phyloP scores from a whole-genome alignment of 2,888 invertebrate species.

The Choristoneura rosaceana region DNA sequence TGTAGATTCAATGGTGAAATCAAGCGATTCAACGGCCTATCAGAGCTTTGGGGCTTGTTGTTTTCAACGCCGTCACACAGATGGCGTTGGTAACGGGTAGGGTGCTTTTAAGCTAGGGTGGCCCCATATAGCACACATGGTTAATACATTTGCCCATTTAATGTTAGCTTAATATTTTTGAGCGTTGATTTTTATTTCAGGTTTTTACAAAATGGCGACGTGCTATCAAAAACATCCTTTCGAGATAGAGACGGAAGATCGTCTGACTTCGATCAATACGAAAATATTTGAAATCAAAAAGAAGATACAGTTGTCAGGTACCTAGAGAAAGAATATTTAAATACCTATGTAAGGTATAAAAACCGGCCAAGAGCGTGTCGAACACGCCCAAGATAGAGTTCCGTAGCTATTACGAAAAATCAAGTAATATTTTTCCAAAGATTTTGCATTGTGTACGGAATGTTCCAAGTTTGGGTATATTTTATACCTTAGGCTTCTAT shows the following conservation, averaged over 20 bases:
- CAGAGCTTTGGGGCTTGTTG: constrained; percentile 73
- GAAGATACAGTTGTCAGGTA: constrained; percentile 93
- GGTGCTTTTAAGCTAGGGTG: constrained; percentile 55
- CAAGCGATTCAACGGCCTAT: constrained; percentile 79
- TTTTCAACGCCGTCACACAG: constrained; percentile 62
- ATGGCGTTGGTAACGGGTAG: constrained; percentile 63
- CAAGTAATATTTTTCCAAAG: too few species aligned
- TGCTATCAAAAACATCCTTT: constrained; percentile 83
- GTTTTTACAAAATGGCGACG: constrained; percentile 53
- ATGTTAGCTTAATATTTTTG: too few species aligned
- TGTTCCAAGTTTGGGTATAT: too few species aligned
- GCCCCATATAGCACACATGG: too few species aligned
- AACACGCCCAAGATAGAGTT: too few species aligned
- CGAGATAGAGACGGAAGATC: constrained; percentile 81
- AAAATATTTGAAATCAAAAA: constrained; percentile 94
- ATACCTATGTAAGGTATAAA: too few species aligned
- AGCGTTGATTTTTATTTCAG: constrained; percentile 12
- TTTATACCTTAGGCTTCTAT: too few species aligned
- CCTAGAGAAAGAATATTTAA: constrained; percentile 45
- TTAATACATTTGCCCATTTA: too few species aligned
- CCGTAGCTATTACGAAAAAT: too few species aligned
- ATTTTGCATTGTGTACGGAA: too few species aligned
- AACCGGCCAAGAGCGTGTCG: too few species aligned
- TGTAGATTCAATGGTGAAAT: constrained; percentile 85
- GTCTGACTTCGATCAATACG: constrained; percentile 87